phyloP scores from a whole-genome alignment of 2,888 invertebrate genomes.

The Drosophila subquinaria region DNA sequence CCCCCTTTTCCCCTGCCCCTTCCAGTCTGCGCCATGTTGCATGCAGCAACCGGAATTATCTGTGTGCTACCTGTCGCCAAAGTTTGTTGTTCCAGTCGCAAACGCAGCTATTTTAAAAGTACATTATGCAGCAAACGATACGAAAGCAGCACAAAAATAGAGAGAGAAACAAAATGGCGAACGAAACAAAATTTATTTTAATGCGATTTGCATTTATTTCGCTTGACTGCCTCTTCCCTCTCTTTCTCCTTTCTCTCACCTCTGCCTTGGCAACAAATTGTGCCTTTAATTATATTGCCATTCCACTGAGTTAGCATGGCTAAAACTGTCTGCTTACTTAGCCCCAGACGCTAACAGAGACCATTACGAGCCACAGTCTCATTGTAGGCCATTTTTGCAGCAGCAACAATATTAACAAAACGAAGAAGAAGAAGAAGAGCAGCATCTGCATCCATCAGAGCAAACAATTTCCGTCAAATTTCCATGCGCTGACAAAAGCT shows the following conservation, averaged over 20 bases:
- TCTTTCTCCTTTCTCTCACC: background rate
- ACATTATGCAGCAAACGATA: slow-evolving; percentile 67
- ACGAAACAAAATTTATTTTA: slow-evolving; percentile 72
- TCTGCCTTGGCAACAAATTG: slow-evolving; percentile 41
- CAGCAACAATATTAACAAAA: background rate
- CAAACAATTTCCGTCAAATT: slow-evolving; percentile 82
- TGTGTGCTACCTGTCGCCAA: slow-evolving; percentile 67
- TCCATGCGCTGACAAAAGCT: slow-evolving; percentile 80
- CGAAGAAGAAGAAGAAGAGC: slow-evolving; percentile 9
- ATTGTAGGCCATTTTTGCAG: slow-evolving; percentile 1
- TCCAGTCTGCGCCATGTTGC: slow-evolving; percentile 1
- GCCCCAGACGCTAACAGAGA: slow-evolving; percentile 37
- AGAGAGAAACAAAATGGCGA: background rate
- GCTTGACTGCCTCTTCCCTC: slow-evolving; percentile 36
- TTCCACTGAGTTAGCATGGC: slow-evolving; percentile 59
- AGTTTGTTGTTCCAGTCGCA: slow-evolving; percentile 41
- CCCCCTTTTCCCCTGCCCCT: background rate
- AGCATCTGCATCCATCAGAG: slow-evolving; percentile 77
- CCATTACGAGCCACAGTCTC: slow-evolving; percentile 60
- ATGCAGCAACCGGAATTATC: slow-evolving; percentile 36
- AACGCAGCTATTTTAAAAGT: slow-evolving; percentile 58
- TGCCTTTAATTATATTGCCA: slow-evolving; percentile 64
- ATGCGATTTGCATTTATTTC: slow-evolving; percentile 79
- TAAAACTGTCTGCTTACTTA: slow-evolving; percentile 72
- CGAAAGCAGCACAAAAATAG: background rate